A percentile compares a stretch with the other conserved stretches of the same genome.
phyloP scores from a whole-genome alignment of 2,888 invertebrate species.

The Trichopria drosophilae region DNA sequence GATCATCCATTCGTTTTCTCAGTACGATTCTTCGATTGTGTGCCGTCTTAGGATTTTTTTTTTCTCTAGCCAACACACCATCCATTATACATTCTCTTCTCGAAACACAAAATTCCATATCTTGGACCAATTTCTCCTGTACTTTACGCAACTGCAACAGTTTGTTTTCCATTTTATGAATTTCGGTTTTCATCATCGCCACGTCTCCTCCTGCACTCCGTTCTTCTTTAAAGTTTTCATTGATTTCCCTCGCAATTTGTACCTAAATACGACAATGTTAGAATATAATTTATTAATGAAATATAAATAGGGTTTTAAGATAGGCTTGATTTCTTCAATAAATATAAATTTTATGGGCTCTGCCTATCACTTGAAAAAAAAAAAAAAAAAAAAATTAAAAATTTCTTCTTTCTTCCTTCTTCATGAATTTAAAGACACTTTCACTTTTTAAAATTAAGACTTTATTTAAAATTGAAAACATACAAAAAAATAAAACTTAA shows the following conservation, averaged over 20 bases:
- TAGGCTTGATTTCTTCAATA: too few species aligned
- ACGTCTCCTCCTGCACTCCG: slow-evolving; percentile 71
- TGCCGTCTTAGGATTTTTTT: slow-evolving; percentile 58
- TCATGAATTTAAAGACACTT: too few species aligned
- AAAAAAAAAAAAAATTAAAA: too few species aligned
- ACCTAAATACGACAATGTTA: too few species aligned
- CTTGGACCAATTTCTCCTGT: slow-evolving; percentile 66
- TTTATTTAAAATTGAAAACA: too few species aligned
- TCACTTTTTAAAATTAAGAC: too few species aligned
- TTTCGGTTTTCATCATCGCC: slow-evolving; percentile 76
- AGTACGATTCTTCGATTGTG: slow-evolving; percentile 61
- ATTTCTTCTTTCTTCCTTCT: too few species aligned
- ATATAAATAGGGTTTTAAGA: too few species aligned
- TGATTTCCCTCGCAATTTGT: slow-evolving; percentile 71
- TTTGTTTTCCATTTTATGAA: slow-evolving; percentile 79
- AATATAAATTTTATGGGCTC: too few species aligned
- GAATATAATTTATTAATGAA: too few species aligned
- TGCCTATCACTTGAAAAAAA: too few species aligned
- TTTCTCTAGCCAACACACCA: slow-evolving; percentile 63
- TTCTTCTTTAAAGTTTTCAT: slow-evolving; percentile 69
- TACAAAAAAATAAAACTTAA: too few species aligned
- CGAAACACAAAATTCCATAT: slow-evolving; percentile 68
- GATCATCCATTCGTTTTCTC: slow-evolving; percentile 64
- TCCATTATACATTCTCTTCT: slow-evolving; percentile 68
- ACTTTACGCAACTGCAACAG: slow-evolving; percentile 61